Evolutionary conservation across 2,113 vertebrate genomes (phyloP), one percentile per base, ranked within the genome.

Genomic region (Callaeas wilsoni): DNA sequence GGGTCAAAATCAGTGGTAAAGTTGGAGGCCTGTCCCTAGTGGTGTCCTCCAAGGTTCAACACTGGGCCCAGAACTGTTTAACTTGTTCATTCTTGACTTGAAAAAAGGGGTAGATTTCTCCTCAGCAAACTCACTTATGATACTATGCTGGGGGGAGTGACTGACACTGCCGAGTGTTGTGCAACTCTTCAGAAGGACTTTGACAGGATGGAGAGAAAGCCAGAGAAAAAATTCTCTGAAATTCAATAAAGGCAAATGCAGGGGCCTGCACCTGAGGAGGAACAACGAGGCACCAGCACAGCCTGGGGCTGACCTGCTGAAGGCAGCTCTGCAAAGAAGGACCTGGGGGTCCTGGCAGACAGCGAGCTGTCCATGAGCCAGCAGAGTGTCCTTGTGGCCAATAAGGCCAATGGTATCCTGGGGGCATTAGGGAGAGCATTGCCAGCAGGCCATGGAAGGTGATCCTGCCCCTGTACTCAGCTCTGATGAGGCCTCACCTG

Each of bases 131-230:
- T 50, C 37, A 44, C 27, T 64, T 10, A 16, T 2, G 4, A 37
- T 22, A 37, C 9, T 41, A 37, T 19, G 14, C 22, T 44, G 15
- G 33, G 10, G 80, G 12, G 12, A 57, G 13, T 25, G 22, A 12
- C 26, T 4, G 6, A 44, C 7, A 64, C 1, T 7, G 19, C 2
- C 0, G 7, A 44, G 42, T 13, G 13, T 22, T 33, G 15, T 44
- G 32, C 37, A 44, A 7, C 12, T 16, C 59, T 50, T 37, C 44
- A 65, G 50, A 80, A 56, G 12, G 17, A 35, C 26, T 5, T 15
- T 1, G 1, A 16, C 14, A 64, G 18, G 9, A 1, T 35, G 17
- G 26, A 56, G 13, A 64, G 15, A 50, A 3, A 9, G 68, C 8
- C 50, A 80, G 3, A 55, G 21, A 56, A 12, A 17, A 73, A 19